Percentiles rank a stretch among this genome's conserved stretches.
These are phyloP conservation scores for Geotrypetes seraphini DNA, from an alignment of 2,797 vertebrate species.

Conservation along the genomic window DNA sequence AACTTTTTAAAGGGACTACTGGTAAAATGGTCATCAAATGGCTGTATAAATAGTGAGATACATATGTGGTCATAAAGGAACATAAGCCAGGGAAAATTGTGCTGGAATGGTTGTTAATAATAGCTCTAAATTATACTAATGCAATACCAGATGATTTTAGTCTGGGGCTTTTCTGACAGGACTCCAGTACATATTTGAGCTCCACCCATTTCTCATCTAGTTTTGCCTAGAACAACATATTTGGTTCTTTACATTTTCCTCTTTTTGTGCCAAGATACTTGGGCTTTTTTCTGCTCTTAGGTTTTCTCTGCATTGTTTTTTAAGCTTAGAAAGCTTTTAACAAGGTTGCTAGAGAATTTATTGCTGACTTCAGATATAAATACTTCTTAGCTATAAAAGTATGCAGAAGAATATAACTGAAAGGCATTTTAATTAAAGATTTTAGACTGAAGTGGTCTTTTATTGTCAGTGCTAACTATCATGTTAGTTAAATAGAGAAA, in stretches of 20 bases:
- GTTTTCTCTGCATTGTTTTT: neutral
- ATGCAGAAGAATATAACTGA: no score
- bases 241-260: slow-evolving; percentile 5
- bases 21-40: neutral
- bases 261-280: slow-evolving; percentile 3
- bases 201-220: slow-evolving; percentile 7
- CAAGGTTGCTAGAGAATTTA: slow-evolving; percentile 5
- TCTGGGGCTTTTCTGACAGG: slow-evolving; percentile 1
- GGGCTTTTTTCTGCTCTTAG: neutral
- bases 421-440: no score
- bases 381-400: neutral
- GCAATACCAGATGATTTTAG: slow-evolving; percentile 3
- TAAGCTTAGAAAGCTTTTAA: neutral
- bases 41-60: slow-evolving; percentile 3
- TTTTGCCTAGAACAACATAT: slow-evolving; percentile 8
- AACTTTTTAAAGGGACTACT: no score
- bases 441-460: no score
- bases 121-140: slow-evolving; percentile 1
- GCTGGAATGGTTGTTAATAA: slow-evolving; percentile 6
- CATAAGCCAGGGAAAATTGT: slow-evolving; percentile 4
- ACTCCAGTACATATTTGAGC: slow-evolving; percentile 8
- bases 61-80: slow-evolving; percentile 10
- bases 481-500: no score
- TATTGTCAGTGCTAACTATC: no score
- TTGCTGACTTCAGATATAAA: neutral